Evolutionary conservation across 2,888 invertebrate genomes (phyloP), one percentile per base, ranked within the genome.

Genomic region (Andrena minutula): DNA sequence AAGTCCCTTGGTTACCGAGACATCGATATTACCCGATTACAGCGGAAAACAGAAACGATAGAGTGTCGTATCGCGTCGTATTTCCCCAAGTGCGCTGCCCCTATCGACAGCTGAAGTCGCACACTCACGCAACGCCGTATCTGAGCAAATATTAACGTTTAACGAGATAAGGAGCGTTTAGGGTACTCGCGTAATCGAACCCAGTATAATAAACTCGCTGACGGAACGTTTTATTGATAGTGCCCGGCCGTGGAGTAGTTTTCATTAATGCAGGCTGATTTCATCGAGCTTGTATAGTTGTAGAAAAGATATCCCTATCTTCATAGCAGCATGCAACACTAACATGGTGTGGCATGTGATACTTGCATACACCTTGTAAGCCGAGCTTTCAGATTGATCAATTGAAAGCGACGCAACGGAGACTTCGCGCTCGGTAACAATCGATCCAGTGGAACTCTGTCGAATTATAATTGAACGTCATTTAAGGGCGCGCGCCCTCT

Each of bases 71-170:
- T 47, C 56, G 53, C 56, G 73, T 61, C 2, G n/a, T 75, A 65
- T 81, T 82, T 81, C 66, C 47, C 53, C 70, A 71, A 66, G 56
- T 47, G 60, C 41, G 28, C 35, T 51, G 58, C 30, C 65, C 51
- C 47, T 64, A 75, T 69, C 68, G 74, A 69, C 70, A 81, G 65
- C 81, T 82, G 82, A 70, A 69, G 64, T 53, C 63, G 32, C 35
- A 35, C 35, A 20, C 20, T 16, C 47, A 26, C 32, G 47, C 26
- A 32, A 35, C 60, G 23, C 56, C 49, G 30, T 65, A 69, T 76
- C 82, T n/a, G 47, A 56, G 64, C 72, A 82, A 82, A 82, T 82
- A 82, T 76, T 73, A 76, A 51, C 65, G 41, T 30, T 16, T 10
- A 7, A 66, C 10, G 16, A 51, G 82, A 82, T 82, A 82, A 82